These are phyloP conservation scores for Squalus acanthias DNA, from an alignment of 2,797 vertebrate genomes.

Conservation along the genomic window DNA sequence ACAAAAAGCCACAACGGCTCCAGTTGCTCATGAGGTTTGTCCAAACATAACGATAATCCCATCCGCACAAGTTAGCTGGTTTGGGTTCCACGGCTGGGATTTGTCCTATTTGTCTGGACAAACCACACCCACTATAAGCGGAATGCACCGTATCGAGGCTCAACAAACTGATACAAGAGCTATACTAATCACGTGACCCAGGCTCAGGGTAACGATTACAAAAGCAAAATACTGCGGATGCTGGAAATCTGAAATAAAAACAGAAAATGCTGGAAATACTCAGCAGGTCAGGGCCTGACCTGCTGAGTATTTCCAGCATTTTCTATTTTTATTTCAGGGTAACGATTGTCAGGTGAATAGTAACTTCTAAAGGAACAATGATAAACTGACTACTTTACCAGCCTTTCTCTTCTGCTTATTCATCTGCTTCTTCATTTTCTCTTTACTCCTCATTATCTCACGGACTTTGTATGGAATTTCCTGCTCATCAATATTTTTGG, in stretches of 20 bases:
- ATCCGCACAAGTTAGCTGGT: background rate
- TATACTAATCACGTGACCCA: background rate
- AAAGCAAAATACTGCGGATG: no score
- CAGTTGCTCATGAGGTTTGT: background rate
- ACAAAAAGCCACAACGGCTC: background rate
- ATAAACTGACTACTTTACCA: constrained; percentile 46
- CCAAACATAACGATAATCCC: background rate
- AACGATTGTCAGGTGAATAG: background rate
- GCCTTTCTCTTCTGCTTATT: constrained; percentile 46
- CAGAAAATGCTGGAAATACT: no score
- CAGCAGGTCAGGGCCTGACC: no score
- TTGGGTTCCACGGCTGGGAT: background rate
- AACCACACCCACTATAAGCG: background rate
- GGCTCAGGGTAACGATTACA: background rate
- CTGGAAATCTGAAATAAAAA: no score
- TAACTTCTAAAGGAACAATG: background rate
- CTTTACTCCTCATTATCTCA: constrained; percentile 79
- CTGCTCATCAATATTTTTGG: constrained; percentile 64
- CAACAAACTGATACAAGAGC: background rate
- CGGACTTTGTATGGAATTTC: constrained; percentile 82
- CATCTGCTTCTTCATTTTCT: constrained; percentile 61
- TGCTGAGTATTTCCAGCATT: no score
- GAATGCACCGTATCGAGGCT: background rate
- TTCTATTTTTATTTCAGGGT: no score
- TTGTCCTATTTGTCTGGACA: background rate